These are phyloP conservation scores for Drosophila picticornis DNA, from an alignment of 2,888 invertebrate genomes.

Conservation along the genomic window DNA sequence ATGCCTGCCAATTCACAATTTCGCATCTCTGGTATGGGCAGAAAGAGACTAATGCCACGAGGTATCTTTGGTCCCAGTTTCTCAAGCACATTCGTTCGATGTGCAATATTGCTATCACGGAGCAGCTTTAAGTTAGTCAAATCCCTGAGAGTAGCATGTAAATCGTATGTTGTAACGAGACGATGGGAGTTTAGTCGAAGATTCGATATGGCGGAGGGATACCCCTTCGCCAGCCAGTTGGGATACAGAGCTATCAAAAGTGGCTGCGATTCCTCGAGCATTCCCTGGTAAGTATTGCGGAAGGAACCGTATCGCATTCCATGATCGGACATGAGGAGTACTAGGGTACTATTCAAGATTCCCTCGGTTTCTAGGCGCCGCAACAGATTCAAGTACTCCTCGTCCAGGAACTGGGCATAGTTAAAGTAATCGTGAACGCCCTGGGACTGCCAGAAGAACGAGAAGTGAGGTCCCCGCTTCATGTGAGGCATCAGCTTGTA, in stretches of 20 bases:
- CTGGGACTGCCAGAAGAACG: conserved; percentile 58
- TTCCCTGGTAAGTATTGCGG: conserved; percentile 91
- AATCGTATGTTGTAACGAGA: conserved; percentile 93
- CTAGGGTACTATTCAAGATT: conserved; percentile 88
- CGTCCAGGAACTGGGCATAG: conserved; percentile 37
- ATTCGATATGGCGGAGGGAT: conserved; percentile 88
- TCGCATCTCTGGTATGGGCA: conserved; percentile 89
- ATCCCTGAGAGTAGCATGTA: conserved; percentile 91
- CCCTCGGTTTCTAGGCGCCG: conserved; percentile 64
- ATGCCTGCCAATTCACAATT: conserved; percentile 92
- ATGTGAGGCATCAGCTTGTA: conserved; percentile 38
- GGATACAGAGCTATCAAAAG: conserved; percentile 91
- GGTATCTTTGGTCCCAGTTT: conserved; percentile 78
- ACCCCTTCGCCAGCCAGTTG: conserved; percentile 88
- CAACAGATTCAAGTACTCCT: conserved; percentile 34
- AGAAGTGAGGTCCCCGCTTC: conserved; percentile 30
- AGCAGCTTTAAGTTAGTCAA: conserved; percentile 86
- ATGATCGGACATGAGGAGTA: conserved; percentile 93
- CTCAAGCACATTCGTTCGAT: conserved; percentile 75
- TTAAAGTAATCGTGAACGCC: conserved; percentile 57
- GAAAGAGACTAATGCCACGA: conserved; percentile 91
- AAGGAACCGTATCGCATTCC: conserved; percentile 94
- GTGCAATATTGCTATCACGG: conserved; percentile 84
- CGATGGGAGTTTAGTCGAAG: conserved; percentile 88
- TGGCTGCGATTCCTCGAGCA: conserved; percentile 94